Base-by-base conservation (phyloP, 2,888 invertebrate genomes). In the Cybosia mesomella region DNA sequence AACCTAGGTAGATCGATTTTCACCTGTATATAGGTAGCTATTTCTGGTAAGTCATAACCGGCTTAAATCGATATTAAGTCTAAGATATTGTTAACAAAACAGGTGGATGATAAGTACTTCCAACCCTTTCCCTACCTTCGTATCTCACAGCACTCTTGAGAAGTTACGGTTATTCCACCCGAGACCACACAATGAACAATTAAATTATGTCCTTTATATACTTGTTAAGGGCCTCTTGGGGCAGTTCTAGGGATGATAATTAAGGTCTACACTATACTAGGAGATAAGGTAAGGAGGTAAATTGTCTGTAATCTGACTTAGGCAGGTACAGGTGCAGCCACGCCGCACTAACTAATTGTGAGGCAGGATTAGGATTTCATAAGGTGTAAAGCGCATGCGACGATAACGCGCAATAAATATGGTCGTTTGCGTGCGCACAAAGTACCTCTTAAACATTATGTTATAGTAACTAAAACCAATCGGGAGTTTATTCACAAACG, bases 391-490 rank as follows among this genome's bases (percentile, higher is more conserved):
- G 62, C 58, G 54, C 58, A 65, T 36, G 59, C 64, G 22, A 58
- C 68, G 67, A 75, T 80, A 77, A 68, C 65, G 57, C 58, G 68
- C 62, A 59, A 75, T 74, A 80, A 80, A 72, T 73, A 73, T 77
- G 75, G 73, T 78, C 72, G 72, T 67, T 76, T 72, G 81, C 81
- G 73, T 80, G 79, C 65, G 64, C 66, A 62, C 58, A 71, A 70
- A 76, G 73, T 71, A 76, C 66, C 65, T 73, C 39, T 43, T 49
- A 60, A 58, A 55, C 54, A 24, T 55, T 58, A 79, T 79, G 80
- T 81, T 82, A 84, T 81, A 79, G 79, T 77, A 71, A 74, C 76
- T 79, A 80, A 88, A 89, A 84, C 86, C 89, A 87, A 89, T 88
- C 86, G 83, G 79, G 81, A 80, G 81, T 85, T 85, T 83, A 86